phyloP scores from a whole-genome alignment of 2,888 invertebrate genomes.

The Caenorhabditis zanzibari region DNA sequence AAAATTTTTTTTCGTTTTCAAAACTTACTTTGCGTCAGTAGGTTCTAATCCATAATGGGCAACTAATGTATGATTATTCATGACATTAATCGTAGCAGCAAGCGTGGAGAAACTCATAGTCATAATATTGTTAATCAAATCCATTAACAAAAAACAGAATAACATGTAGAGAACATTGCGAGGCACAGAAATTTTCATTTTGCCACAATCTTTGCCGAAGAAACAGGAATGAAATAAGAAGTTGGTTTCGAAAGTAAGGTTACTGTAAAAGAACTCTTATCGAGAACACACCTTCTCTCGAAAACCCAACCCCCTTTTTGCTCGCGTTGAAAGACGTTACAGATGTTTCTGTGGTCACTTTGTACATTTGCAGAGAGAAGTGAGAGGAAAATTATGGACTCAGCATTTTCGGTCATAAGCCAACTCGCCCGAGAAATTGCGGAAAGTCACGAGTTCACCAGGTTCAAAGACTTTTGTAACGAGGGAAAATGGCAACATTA shows the following conservation, averaged over 20 bases:
- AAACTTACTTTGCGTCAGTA: slow-evolving; percentile 40
- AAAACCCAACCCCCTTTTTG: slow-evolving; percentile 33
- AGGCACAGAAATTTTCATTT: slow-evolving; percentile 41
- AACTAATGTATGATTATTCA: slow-evolving; percentile 62
- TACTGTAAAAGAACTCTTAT: slow-evolving; percentile 48
- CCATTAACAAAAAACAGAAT: slow-evolving; percentile 58
- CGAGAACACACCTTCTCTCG: slow-evolving; percentile 29
- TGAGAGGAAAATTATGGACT: slow-evolving; percentile 38
- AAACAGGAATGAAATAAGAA: slow-evolving; percentile 20
- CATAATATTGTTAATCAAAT: slow-evolving; percentile 56
- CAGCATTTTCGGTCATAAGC: slow-evolving; percentile 46
- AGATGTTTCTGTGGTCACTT: slow-evolving; percentile 50
- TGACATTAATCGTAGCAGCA: slow-evolving; percentile 44
- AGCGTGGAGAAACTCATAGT: slow-evolving; percentile 52
- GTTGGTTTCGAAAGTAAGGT: neutral
- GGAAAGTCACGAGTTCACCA: slow-evolving; percentile 27
- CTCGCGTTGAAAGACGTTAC: slow-evolving; percentile 26
- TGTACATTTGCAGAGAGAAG: slow-evolving; percentile 37
- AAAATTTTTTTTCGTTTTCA: too few relatives aligned
- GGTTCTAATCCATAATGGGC: slow-evolving; percentile 61
- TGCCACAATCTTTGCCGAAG: too few relatives aligned
- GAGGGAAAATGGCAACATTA: neutral
- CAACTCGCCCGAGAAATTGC: slow-evolving; percentile 26
- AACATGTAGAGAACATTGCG: slow-evolving; percentile 59
- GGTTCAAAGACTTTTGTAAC: slow-evolving; percentile 18